Percentiles rank a stretch among this genome's conserved stretches.
Evolutionary conservation across 2,113 vertebrate genomes (phyloP).

Genomic region (Periophthalmodon schlosseri): DNA sequence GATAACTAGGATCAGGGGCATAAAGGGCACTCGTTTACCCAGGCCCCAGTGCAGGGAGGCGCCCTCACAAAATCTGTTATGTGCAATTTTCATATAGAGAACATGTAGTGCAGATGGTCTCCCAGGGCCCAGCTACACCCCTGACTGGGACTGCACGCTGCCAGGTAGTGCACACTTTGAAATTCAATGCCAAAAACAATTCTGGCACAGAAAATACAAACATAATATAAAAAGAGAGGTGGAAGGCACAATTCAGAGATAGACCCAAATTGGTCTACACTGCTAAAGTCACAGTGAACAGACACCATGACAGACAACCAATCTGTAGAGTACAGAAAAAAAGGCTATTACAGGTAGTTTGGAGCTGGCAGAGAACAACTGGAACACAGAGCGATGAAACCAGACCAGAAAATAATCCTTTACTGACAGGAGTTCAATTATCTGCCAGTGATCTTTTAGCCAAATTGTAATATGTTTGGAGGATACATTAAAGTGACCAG

Average conservation of each 20-base stretch:
- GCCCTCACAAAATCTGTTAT: too few species aligned
- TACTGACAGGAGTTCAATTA: background rate
- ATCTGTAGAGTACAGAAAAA: slow-evolving; percentile 50
- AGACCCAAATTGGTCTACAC: slow-evolving; percentile 50
- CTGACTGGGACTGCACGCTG: too few species aligned
- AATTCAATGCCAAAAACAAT: slow-evolving; percentile 26
- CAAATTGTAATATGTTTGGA: background rate
- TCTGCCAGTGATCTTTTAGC: background rate
- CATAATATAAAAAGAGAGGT: slow-evolving; percentile 23
- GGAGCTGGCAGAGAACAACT: slow-evolving; percentile 58
- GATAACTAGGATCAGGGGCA: slow-evolving; percentile 52
- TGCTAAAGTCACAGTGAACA: slow-evolving; percentile 52
- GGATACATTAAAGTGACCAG: background rate
- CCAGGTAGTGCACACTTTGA: background rate
- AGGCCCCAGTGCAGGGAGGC: too few species aligned
- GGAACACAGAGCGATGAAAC: slow-evolving; percentile 43
- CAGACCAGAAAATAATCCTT: slow-evolving; percentile 36
- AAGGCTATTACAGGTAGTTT: slow-evolving; percentile 68
- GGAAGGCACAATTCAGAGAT: slow-evolving; percentile 23
- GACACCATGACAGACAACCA: slow-evolving; percentile 62
- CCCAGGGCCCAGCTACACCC: too few species aligned
- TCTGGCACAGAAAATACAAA: background rate
- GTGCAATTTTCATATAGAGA: slow-evolving; percentile 19
- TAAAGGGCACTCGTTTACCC: slow-evolving; percentile 14
- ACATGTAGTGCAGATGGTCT: background rate